phyloP scores from a whole-genome alignment of 2,797 vertebrate species.

The Varecia variegata region DNA sequence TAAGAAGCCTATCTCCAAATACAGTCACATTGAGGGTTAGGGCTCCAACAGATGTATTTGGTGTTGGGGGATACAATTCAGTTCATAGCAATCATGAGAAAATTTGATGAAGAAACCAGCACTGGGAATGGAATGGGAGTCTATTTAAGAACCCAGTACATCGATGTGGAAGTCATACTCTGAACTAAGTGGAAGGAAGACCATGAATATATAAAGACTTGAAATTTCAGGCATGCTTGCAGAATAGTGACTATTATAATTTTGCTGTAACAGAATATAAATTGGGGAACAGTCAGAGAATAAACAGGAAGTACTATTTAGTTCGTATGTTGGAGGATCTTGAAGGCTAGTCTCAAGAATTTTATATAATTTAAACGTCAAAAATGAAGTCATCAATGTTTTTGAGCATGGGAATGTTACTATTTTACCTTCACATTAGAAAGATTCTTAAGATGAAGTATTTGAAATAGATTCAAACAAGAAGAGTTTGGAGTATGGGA shows the following conservation, averaged over 20 bases:
- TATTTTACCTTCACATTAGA: neutral
- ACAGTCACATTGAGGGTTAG: neutral
- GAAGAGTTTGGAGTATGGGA: neutral
- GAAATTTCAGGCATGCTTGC: neutral
- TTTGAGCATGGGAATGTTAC: neutral
- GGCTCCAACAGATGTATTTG: neutral
- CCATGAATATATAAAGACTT: neutral
- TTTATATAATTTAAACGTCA: neutral
- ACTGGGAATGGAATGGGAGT: neutral
- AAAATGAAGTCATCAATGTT: neutral
- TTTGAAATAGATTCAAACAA: neutral
- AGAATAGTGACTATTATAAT: neutral
- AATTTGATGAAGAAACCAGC: neutral
- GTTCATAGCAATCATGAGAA: neutral
- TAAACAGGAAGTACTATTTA: neutral
- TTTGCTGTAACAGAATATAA: neutral
- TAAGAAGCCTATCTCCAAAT: neutral
- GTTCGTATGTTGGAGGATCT: neutral
- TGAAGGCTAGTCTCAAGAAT: neutral
- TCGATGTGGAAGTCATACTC: neutral
- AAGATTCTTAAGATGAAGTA: neutral
- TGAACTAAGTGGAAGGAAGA: neutral
- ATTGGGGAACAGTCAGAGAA: neutral
- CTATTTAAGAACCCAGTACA: neutral
- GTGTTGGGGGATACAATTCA: neutral